Evolutionary conservation across 2,888 invertebrate genomes (phyloP).

Genomic region (Eremobia ochroleuca): DNA sequence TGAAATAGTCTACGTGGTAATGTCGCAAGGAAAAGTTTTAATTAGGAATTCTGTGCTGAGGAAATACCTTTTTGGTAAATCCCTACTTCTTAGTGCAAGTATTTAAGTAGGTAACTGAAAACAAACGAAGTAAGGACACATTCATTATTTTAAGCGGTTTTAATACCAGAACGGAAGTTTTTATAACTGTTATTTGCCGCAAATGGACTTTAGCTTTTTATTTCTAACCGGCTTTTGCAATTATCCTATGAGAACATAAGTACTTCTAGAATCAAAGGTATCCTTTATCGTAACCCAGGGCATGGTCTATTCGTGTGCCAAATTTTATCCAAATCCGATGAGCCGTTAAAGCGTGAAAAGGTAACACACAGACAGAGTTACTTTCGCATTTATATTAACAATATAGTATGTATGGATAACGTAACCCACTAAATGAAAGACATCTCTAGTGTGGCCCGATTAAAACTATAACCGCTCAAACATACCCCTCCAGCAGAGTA

Average conservation of each 20-base stretch:
- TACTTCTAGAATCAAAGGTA: neutral
- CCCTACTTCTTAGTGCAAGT: constrained; percentile 14
- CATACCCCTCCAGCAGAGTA: no score
- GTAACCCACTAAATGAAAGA: no score
- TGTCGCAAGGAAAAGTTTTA: constrained; percentile 32
- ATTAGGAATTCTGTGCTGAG: constrained; percentile 30
- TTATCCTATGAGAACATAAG: neutral
- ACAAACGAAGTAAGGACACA: neutral
- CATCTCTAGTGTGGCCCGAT: no score
- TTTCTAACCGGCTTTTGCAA: neutral
- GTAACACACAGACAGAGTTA: no score
- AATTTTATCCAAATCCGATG: neutral
- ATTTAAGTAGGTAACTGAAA: constrained; percentile 34
- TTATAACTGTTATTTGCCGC: no score
- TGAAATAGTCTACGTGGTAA: neutral
- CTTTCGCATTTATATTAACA: neutral
- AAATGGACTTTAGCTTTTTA: neutral
- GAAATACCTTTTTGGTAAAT: constrained; percentile 11
- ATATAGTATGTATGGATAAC: no score
- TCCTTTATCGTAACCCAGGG: neutral
- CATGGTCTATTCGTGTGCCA: neutral
- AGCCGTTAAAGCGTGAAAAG: neutral
- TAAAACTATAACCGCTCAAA: no score
- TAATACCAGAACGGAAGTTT: neutral
- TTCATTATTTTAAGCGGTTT: neutral